Conservation (phyloP, 2,888 invertebrate genomes). For the Elysia crispata region DNA sequence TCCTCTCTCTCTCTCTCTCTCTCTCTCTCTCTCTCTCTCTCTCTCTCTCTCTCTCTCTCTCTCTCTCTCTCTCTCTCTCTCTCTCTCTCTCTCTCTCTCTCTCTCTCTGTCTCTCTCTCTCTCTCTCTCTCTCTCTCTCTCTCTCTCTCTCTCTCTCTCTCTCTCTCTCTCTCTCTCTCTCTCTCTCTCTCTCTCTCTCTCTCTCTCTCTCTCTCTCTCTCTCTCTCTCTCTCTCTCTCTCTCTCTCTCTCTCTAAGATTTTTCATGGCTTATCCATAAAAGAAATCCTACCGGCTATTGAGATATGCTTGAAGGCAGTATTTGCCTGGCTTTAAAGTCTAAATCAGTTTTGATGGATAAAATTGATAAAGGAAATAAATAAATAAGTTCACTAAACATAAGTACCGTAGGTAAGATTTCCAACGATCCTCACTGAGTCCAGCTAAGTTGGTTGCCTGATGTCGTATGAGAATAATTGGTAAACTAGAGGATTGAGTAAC, state of each 20-base stretch:
- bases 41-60: conserved; percentile 14
- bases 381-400: too few species aligned
- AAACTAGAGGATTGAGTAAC: too few species aligned
- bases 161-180: conserved; percentile 30
- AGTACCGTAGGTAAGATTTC: too few species aligned
- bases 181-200: conserved; percentile 34
- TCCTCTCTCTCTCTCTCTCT: not conserved
- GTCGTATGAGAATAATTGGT: too few species aligned
- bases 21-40: not conserved
- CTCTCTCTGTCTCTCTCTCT: not conserved
- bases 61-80: conserved; percentile 26
- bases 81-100: not conserved
- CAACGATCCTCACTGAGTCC: too few species aligned
- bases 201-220: conserved; percentile 26
- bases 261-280: too few species aligned
- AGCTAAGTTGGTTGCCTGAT: too few species aligned
- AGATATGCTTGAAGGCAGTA: too few species aligned
- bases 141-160: not conserved
- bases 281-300: too few species aligned
- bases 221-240: not conserved
- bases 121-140: conserved; percentile 31
- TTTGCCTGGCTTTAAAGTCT: too few species aligned
- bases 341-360: too few species aligned
- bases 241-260: not conserved
- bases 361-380: too few species aligned